Conservation (phyloP, 2,888 invertebrate species). For the Chrysopilus asiliformis region DNA sequence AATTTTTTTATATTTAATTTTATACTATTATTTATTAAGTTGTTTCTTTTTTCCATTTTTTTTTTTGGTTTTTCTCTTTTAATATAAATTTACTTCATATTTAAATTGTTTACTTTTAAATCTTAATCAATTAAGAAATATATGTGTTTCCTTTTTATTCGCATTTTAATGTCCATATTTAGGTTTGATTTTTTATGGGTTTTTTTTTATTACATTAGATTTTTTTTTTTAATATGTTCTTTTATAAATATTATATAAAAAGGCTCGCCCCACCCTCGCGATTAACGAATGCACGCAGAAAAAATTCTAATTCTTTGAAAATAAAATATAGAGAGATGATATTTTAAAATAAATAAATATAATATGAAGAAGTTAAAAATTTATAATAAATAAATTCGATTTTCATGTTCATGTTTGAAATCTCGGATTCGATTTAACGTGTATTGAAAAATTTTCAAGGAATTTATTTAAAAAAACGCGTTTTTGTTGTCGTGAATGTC, state of each 20-base stretch:
- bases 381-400: no score
- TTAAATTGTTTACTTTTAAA: no score
- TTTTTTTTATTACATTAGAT: slow-evolving; percentile 8
- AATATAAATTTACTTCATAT: no score
- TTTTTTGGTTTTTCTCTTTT: no score
- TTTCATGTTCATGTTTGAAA: background rate
- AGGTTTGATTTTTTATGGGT: slow-evolving; percentile 7
- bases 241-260: slow-evolving; percentile 12
- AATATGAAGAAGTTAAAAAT: background rate
- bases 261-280: slow-evolving; percentile 37
- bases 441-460: background rate
- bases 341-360: slow-evolving; percentile 1
- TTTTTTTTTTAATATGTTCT: slow-evolving; percentile 8
- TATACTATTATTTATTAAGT: slow-evolving; percentile 11
- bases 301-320: slow-evolving; percentile 11
- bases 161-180: slow-evolving; percentile 9
- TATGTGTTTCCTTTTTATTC: slow-evolving; percentile 8
- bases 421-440: slow-evolving; percentile 1
- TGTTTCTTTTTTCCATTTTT: slow-evolving; percentile 14
- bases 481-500: slow-evolving; percentile 1
- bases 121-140: slow-evolving; percentile 16
- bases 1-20: slow-evolving; percentile 16
- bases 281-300: slow-evolving; percentile 36
- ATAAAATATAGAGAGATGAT: no score
- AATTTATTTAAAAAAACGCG: no score